Percentiles rank a stretch among this genome's conserved stretches.
Conservation (phyloP, 2,888 invertebrate genomes). For the Erebia ligea region DNA sequence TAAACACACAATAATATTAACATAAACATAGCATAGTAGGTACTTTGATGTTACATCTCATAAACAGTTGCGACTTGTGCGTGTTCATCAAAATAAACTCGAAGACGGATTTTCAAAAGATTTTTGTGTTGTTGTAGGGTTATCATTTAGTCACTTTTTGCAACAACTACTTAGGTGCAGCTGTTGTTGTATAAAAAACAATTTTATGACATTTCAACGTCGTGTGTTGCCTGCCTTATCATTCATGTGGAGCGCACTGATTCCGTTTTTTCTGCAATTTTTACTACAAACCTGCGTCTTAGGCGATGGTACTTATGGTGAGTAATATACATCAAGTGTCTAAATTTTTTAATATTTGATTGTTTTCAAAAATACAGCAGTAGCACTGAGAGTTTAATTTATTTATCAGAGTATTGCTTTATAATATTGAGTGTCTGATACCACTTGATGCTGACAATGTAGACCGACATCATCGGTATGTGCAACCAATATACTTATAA, state of each 20-base stretch:
- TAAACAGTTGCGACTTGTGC: not conserved
- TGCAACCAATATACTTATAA: too few relatives aligned
- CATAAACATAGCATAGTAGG: too few relatives aligned
- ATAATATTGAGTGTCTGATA: too few relatives aligned
- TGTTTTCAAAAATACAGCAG: not conserved
- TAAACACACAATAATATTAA: too few relatives aligned
- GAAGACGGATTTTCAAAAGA: not conserved
- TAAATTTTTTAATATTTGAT: not conserved
- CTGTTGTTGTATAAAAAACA: not conserved
- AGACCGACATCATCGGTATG: too few relatives aligned
- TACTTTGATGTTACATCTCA: too few relatives aligned
- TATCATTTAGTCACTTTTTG: too few relatives aligned
- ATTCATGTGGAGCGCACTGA: conserved; percentile 21
- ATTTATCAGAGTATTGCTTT: too few relatives aligned
- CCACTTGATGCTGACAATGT: too few relatives aligned
- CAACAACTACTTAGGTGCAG: not conserved
- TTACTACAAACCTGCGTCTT: conserved; percentile 17
- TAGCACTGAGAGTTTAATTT: too few relatives aligned
- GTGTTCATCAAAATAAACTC: not conserved
- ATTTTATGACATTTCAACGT: not conserved
- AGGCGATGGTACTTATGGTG: conserved; percentile 38
- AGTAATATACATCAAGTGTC: conserved; percentile 10
- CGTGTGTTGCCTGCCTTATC: not conserved
- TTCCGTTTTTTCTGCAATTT: conserved; percentile 21
- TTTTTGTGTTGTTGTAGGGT: not conserved